Base-by-base conservation (phyloP, 2,888 invertebrate genomes). In the Ligdia adustata region DNA sequence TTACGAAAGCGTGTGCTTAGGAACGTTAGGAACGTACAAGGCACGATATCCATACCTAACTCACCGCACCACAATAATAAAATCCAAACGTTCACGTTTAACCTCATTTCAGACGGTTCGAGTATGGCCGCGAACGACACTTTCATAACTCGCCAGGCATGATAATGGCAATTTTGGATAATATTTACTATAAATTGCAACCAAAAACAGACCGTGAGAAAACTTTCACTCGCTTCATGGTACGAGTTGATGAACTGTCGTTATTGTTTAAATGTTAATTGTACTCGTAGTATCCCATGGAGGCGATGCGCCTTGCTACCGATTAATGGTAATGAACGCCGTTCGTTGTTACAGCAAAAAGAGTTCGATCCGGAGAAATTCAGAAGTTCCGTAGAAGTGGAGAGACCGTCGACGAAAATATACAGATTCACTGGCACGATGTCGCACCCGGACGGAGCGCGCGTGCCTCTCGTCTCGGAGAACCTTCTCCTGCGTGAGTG, bases 401-500 rank as follows among this genome's bases (percentile, higher is more conserved):
- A 98, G 83, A 93, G 95, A 42, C 99, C 99, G 6, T 98, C 98
- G 65, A 98, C 98, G 51, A 98, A 98, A 90, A 96, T 99, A 76
- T 98, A 98, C 83, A 93, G 97, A 72, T 98, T 99, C 82, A 95
- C 96, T 70, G 99, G 99, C 45, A 95, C 94, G 55, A 93, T 98
- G 68, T 93, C 96, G 51, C 96, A 96, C 82, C 94, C 95, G 7
- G 91, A 94, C 66, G 96, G 96, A 14, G 91, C 92, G 49, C 91
- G 95, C 66, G 94, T 98, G 55, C 94, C 97, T 49, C 93, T 98
- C 42, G 93, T 93, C 66, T 96, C 97, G 40, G 97, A 98, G 69
- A 97, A 98, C 90, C 92, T 99, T 58, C 90, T 99, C 62, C 92
- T 99, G 53, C 92, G 99, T 70, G 99, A 98, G 77, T 99, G 98